Evolutionary conservation across 2,888 invertebrate species (phyloP).

Genomic region (Tetragonisca angustula): DNA sequence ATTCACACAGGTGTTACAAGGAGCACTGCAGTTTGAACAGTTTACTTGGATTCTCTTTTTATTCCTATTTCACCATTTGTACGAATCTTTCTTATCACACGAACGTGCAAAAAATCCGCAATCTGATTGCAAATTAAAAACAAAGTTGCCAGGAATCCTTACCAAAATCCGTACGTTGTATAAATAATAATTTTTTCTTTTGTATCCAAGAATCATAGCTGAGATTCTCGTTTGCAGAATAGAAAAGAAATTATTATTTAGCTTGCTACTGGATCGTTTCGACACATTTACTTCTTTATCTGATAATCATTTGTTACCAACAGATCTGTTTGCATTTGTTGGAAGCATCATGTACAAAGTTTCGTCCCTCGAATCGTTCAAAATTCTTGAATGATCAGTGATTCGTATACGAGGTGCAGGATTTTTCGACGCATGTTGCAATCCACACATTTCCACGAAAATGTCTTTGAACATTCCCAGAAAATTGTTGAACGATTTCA

Average conservation of each 20-base stretch:
- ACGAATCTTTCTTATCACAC: no score
- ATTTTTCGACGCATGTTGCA: background rate
- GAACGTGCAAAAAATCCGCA: background rate
- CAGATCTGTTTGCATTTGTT: background rate
- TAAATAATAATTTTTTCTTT: background rate
- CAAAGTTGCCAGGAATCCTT: no score
- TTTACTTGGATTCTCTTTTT: no score
- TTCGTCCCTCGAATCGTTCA: constrained; percentile 7
- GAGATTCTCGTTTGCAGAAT: constrained; percentile 25
- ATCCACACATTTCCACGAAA: background rate
- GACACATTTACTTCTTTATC: background rate
- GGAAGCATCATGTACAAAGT: constrained; percentile 11
- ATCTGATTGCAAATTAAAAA: no score
- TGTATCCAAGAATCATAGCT: constrained; percentile 20
- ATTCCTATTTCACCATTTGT: no score
- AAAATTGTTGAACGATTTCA: constrained; percentile 16
- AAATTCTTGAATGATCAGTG: background rate
- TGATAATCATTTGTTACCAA: background rate
- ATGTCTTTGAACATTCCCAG: constrained; percentile 9
- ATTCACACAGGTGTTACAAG: no score
- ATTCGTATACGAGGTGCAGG: background rate
- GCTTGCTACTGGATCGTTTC: background rate
- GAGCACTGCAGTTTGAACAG: no score
- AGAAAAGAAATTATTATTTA: constrained; percentile 8
- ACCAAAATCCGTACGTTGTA: no score